Evolutionary conservation across 2,888 invertebrate species (phyloP).

Genomic region (Eristalinus sepulchralis): DNA sequence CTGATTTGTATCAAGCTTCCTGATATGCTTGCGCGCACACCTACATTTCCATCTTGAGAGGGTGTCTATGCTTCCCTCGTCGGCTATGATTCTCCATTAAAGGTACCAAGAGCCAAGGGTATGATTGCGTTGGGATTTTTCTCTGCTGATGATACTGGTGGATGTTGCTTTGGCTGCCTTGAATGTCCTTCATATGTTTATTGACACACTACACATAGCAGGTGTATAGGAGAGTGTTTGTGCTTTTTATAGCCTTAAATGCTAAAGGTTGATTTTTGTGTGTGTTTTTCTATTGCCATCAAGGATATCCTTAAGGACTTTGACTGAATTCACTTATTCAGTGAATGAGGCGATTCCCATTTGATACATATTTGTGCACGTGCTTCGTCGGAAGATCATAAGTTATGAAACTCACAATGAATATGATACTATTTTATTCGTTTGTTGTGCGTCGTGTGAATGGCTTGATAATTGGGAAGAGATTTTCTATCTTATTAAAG

Average conservation of each 20-base stretch:
- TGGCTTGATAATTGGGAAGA: neutral
- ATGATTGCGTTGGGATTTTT: neutral
- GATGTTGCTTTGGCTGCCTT: conserved; percentile 3
- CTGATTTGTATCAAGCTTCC: conserved; percentile 4
- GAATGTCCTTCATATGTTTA: conserved; percentile 36
- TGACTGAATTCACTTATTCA: conserved; percentile 1
- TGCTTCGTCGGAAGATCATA: neutral
- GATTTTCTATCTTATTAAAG: too few relatives aligned
- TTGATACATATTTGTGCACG: neutral
- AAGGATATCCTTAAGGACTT: conserved; percentile 1
- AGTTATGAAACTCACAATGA: neutral
- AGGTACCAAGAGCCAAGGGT: neutral
- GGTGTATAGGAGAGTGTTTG: conserved; percentile 9
- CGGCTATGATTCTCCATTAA: conserved; percentile 10
- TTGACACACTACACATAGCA: conserved; percentile 1
- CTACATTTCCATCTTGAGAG: neutral
- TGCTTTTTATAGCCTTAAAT: conserved; percentile 9
- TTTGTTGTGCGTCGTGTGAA: neutral
- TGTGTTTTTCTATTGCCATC: neutral
- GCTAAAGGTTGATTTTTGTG: neutral
- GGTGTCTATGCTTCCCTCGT: neutral
- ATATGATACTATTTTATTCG: neutral
- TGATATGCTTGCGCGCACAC: neutral
- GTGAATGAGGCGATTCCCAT: neutral
- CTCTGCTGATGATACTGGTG: neutral